phyloP scores from a whole-genome alignment of 2,113 vertebrate species.

The Australoheros scitulus region DNA sequence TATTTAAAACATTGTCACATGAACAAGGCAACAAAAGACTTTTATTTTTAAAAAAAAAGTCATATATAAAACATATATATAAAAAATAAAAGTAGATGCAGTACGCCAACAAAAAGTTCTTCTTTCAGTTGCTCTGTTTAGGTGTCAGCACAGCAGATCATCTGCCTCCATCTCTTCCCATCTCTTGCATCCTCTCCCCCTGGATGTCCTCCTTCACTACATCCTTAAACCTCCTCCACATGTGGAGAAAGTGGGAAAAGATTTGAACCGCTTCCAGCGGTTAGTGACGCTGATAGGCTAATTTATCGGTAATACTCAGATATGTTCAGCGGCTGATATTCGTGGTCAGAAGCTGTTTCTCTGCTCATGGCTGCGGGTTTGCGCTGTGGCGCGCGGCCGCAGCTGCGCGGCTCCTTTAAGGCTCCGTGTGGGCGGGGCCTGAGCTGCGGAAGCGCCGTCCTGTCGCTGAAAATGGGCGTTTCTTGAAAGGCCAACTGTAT shows the following conservation, averaged over 20 bases:
- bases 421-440: not conserved
- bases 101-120: not conserved
- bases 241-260: not conserved
- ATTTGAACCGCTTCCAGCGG: not conserved
- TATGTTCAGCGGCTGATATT: not conserved
- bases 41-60: not conserved
- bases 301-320: not conserved
- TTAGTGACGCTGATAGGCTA: not conserved
- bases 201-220: not conserved
- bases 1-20: not conserved
- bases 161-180: not conserved
- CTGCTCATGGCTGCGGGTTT: too few relatives aligned
- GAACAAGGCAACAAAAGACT: not conserved
- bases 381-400: not conserved
- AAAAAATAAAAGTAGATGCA: not conserved
- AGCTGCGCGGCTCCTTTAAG: conserved; percentile 38
- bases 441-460: conserved; percentile 9
- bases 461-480: not conserved
- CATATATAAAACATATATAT: not conserved
- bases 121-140: not conserved
- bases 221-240: not conserved
- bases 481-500: not conserved
- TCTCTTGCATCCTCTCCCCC: not conserved
- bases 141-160: not conserved
- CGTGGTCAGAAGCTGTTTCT: too few relatives aligned